Evolutionary conservation across 2,888 invertebrate species (phyloP), one percentile per base, ranked within the genome.

Genomic region (Halictus ligatus): DNA sequence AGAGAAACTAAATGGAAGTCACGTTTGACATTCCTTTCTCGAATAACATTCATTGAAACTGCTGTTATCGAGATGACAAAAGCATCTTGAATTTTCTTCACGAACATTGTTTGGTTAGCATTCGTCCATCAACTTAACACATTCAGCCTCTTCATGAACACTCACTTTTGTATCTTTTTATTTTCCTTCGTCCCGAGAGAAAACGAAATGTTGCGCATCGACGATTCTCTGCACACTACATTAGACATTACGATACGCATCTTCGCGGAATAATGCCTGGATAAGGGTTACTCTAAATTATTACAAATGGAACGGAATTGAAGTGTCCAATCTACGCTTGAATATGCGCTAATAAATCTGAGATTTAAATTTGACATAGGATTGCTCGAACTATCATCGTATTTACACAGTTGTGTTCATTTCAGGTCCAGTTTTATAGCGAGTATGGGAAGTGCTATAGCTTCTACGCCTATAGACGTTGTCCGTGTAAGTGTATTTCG

Each of bases 391-490:
- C 50, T 29, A 58, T 18, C 15, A 40, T 54, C 18, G 40, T 15
- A 43, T 60, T 75, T 29, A 15, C 71, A 7, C 6, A 29, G 7
- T 15, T 60, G 46, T 81, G 54, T 77, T 58, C 78, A 76, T 96
- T 96, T 80, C 95, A 98, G 98, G 91, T 98, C 99, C 87, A 98
- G 98, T 96, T 97, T 98, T 95, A 96, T 98, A 92, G 99, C 99
- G 89, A 98, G 98, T 94, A 96, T 99, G 93, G 98, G 98, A 89
- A 99, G 98, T 94, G 99, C 99, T 54, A 96, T 99, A 86, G 98
- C 99, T 84, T 99, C 99, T 83, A 99, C 98, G 81, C 99, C 99
- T 50, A 97, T 99, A 82, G 99, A 99, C 95, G 99, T 99, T 86
- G 97, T 99, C 85, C 96, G 98, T 96, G 99, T 98, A 95, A 96